phyloP scores from a whole-genome alignment of 2,797 vertebrate species.

The Vireo griseus region DNA sequence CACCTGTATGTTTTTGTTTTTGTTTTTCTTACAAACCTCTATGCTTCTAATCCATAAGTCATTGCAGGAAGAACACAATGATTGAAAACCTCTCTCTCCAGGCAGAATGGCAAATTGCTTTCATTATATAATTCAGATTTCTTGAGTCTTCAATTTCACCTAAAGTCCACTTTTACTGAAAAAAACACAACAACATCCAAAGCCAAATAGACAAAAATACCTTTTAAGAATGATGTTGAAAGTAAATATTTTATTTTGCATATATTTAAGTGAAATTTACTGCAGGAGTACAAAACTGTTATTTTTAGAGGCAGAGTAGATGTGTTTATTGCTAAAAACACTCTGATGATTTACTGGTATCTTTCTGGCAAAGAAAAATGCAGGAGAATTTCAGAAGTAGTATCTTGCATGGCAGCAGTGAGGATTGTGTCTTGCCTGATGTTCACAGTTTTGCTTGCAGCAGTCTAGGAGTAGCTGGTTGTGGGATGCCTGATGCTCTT shows the following conservation, averaged over 20 bases:
- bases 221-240: not conserved
- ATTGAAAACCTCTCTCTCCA: conserved; percentile 10
- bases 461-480: not conserved
- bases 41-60: conserved; percentile 1
- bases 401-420: not conserved
- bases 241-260: not conserved
- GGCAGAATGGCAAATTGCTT: conserved; percentile 15
- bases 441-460: not conserved
- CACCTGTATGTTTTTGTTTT: not conserved
- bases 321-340: not conserved
- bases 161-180: not conserved
- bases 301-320: not conserved
- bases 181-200: not conserved
- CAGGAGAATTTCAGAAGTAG: not conserved
- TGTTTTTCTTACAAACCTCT: not conserved
- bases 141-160: not conserved
- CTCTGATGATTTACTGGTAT: not conserved
- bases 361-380: not conserved
- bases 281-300: not conserved
- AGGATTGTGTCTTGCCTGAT: not conserved
- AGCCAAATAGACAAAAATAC: not conserved
- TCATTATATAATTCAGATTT: conserved; percentile 14
- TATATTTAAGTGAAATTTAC: not conserved
- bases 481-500: not conserved
- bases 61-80: not conserved